Evolutionary conservation across 1,140 invertebrate species (phyloP), one percentile per base, ranked within the genome.

Genomic region (Penaeus japonicus): DNA sequence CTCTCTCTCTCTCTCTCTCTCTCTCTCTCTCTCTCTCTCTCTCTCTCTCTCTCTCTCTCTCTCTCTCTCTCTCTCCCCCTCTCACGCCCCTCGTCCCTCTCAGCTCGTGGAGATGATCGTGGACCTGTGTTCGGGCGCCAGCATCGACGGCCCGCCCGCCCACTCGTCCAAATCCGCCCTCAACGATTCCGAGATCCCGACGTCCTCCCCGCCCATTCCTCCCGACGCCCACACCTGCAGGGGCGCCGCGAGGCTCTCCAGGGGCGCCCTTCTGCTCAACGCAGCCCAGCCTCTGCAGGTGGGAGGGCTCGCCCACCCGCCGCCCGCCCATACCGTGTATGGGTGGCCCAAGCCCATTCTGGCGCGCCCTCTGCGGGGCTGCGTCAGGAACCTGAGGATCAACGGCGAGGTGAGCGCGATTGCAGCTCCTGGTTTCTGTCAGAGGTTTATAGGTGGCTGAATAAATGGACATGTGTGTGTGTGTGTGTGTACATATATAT

Each of bases 91-190:
- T n/a, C 47, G n/a, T 15, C 47, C 10, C 4, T 4, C 75, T n/a
- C 85, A 87, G 88, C 62, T 80, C 22, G 88, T 85, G 57, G 88
- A 89, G 54, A 80, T 89, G 84, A 82, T 89, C 53, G 83, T 89
- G 30, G 88, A 89, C 78, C 78, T 89, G 30, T 89, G 88, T 30
- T 82, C 57, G n/a, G 88, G 88, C 24, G 84, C 35, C 22, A 85
- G 78, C 62, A 35, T 80, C 24, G 88, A 85, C 35, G 77, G 22
- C 2, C 30, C 77, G n/a, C 70, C 81, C 10, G 47, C 70, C 4
- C 30, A 30, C 5, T 18, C 70, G n/a, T 30, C 27, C 59, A 89
- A 59, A 53, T 54, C 81, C n/a, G 35, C 73, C 55, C 54, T 39
- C 55, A 32, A 78, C 35, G 7, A n/a, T 55, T 80, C 55, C 55